Base-by-base conservation (phyloP, 2,113 vertebrate genomes). In the Nesoenas mayeri region DNA sequence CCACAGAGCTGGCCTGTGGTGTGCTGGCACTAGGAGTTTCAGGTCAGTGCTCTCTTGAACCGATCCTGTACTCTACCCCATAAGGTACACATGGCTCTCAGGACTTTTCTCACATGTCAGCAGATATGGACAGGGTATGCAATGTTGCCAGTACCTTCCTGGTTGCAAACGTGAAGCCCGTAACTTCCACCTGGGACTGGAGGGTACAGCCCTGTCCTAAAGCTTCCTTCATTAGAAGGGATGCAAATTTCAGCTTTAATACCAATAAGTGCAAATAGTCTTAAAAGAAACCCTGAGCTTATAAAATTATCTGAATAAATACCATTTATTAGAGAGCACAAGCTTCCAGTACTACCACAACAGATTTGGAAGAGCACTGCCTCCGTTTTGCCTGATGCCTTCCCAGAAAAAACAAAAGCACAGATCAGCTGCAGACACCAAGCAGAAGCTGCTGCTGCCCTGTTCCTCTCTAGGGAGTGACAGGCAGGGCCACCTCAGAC, bases 41-140 rank as follows among this genome's bases (percentile, higher is more conserved):
- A 67, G 74, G 6, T 38, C 32, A 65, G 28, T 13, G 15, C 4
- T 25, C 15, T 47, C 47, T 53, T 61, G 9, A 28, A 57, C n/a
- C 15, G 24, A 31, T 26, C 15, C 38, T 2, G 0, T 38, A 7
- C 15, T 77, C 56, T 61, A 11, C 15, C 15, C 19, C 22, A 13
- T 22, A 40, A 65, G 2, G 14, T 5, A 28, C 21, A 26, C 0
- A 0, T 34, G 21, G 14, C 50, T 69, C 36, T 79, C n/a, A 40
- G 40, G 24, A 13, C 18, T 51, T 80, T 83, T 25, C 66, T 24
- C 11, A 22, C 14, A 19, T 21, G 48, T 40, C 36, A 40, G 62
- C 58, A 69, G 36, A 12, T 54, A 51, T 0, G 0, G 38, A 51
- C 28, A 88, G 61, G n/a, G 22, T 24, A 44, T 11, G 16, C 20